Conservation (phyloP, 2,113 vertebrate species). For the human region GRCh38 chr6:50938501-50939000, state of each 20-base stretch:
- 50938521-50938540: background rate
- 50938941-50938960: slow-evolving; percentile 6
- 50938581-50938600: background rate
- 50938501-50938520: background rate
- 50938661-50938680: background rate
- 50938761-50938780: background rate
- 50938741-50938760: background rate
- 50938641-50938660: background rate
- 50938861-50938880: background rate
- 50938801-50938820: background rate
- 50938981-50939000: background rate
- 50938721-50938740: background rate
- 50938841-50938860: background rate
- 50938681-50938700: background rate
- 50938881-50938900: background rate
- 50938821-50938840: background rate
- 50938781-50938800: background rate
- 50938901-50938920: slow-evolving; percentile 40
- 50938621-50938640: background rate
- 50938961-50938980: background rate
- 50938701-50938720: background rate
- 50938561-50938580: background rate
- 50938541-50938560: background rate
- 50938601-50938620: background rate
- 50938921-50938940: background rate